Base-by-base conservation (phyloP, 1,140 invertebrate genomes). In the Tenebrio molitor region DNA sequence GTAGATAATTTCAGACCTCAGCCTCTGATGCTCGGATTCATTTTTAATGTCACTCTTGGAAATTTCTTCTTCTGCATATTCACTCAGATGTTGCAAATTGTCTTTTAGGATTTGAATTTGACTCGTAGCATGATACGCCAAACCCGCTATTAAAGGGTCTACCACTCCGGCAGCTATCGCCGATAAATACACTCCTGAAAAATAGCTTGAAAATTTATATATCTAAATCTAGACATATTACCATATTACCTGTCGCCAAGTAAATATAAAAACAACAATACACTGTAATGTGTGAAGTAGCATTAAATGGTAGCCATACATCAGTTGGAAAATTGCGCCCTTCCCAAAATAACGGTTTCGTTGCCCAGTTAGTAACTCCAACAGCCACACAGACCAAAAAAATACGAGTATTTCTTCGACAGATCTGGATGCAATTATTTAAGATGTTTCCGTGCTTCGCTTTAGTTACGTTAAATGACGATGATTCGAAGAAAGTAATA, bases 391-490 rank as follows among this genome's bases (percentile, higher is more conserved):
- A 53, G 12, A 14, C 19, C n/a, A 50, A 33, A 29, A 68, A 72
- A 4, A 16, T n/a, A n/a, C 33, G 33, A 1, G 50, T 46, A 14
- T 21, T 34, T 68, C 50, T 50, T 5, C 8, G 16, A 53, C 8
- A 34, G 23, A 15, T 25, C 14, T 29, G 41, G 16, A 12, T 33
- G 14, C 14, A 33, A 4, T 12, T 29, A 2, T 41, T 33, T 4
- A 72, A 8, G 21, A 68, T 23, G n/a, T 36, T n/a, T 34, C 33
- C 6, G 17, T 72, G 71, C 21, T 72, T 46, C 7, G 14, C 19
- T 16, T 12, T 17, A 4, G 10, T 19, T 12, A 16, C 19, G 4
- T 7, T 66, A 42, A 72, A 72, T 12, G 58, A 36, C 21, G 36
- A 3, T 4, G 34, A 34, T 14, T 68, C 29, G 16, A 73, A 17